phyloP scores from a whole-genome alignment of 2,888 invertebrate genomes.

The Esperia sulphurella region DNA sequence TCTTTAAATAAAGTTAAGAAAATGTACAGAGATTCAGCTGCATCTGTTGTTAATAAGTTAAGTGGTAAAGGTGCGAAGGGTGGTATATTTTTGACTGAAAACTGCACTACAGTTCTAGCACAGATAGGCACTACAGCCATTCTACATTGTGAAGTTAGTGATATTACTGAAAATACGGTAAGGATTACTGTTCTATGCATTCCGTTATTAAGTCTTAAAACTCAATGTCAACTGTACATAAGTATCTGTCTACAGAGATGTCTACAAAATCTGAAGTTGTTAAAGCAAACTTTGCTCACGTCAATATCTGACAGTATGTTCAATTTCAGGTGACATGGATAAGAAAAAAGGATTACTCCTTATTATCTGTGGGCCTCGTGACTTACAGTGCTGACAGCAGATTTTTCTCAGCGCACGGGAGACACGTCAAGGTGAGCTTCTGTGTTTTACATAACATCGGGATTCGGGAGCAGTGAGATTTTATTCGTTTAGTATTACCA shows the following conservation, averaged over 20 bases:
- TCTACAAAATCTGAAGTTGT: too few species aligned
- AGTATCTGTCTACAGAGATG: too few species aligned
- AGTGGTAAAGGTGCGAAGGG: slow-evolving; percentile 54
- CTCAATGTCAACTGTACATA: too few species aligned
- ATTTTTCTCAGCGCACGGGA: slow-evolving; percentile 81
- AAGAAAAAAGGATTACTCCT: slow-evolving; percentile 81
- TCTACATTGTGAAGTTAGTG: slow-evolving; percentile 82
- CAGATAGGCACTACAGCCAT: slow-evolving; percentile 82
- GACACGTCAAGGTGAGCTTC: slow-evolving; percentile 73
- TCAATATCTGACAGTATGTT: not conserved
- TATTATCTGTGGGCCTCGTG: slow-evolving; percentile 81
- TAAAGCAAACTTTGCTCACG: not conserved
- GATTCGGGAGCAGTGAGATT: too few species aligned
- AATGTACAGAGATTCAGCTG: slow-evolving; percentile 72
- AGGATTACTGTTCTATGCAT: too few species aligned
- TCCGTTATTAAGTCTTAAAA: too few species aligned
- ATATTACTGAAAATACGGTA: slow-evolving; percentile 82
- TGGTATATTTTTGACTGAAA: slow-evolving; percentile 79
- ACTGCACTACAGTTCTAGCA: slow-evolving; percentile 81
- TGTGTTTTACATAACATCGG: too few species aligned
- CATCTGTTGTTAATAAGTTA: slow-evolving; percentile 63
- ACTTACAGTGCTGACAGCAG: slow-evolving; percentile 83
- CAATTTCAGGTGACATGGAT: slow-evolving; percentile 84
- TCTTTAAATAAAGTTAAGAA: slow-evolving; percentile 68
- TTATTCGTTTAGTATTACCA: too few species aligned